A percentile compares a stretch with the other conserved stretches of the same genome.
phyloP scores from a whole-genome alignment of 2,113 vertebrate genomes.

The Campylomormyrus tamandua region DNA sequence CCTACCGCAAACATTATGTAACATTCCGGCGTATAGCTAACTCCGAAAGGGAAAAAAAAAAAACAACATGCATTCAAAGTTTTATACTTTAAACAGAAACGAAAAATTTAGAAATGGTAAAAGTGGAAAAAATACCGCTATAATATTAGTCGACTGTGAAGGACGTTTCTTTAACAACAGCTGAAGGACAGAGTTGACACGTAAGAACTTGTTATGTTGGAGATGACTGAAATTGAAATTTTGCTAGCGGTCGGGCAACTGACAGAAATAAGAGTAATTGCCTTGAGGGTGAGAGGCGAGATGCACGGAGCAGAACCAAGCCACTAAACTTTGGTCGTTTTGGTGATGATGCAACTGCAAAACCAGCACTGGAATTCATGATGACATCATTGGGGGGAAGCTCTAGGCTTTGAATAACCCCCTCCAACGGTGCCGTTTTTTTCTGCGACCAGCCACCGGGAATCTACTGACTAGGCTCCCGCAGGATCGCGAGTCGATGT shows the following conservation, averaged over 20 bases:
- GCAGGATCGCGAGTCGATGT: background rate
- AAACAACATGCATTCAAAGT: background rate
- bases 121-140: background rate
- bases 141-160: background rate
- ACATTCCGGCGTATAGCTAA: background rate
- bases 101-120: background rate
- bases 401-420: background rate
- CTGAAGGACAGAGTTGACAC: background rate
- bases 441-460: conserved; percentile 7
- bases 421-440: background rate
- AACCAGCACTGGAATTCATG: background rate
- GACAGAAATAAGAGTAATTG: background rate
- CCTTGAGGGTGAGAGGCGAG: background rate
- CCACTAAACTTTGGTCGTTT: background rate
- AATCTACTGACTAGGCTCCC: conserved; percentile 21
- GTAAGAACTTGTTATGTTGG: background rate
- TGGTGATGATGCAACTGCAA: background rate
- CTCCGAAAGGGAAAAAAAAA: background rate
- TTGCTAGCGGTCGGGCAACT: background rate
- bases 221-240: background rate
- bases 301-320: background rate
- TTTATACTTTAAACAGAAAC: background rate
- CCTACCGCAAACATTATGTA: background rate
- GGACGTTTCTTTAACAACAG: background rate
- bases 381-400: background rate